Conservation (phyloP, 2,113 vertebrate species). For the Natator depressus region DNA sequence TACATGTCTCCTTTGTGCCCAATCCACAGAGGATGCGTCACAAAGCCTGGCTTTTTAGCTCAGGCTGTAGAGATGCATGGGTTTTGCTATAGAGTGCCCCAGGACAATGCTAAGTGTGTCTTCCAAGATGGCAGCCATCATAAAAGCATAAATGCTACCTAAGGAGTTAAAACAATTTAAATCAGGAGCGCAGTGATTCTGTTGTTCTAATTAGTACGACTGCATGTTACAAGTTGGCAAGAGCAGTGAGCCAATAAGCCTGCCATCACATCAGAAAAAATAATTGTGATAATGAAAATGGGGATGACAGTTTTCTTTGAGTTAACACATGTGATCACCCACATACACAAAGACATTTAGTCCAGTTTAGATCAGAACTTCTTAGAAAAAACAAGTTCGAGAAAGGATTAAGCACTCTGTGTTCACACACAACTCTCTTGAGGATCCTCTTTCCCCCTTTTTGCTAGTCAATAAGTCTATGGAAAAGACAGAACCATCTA, state of each 20-base stretch:
- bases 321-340: not conserved
- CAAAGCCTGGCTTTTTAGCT: not conserved
- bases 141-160: not conserved
- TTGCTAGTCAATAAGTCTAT: not conserved
- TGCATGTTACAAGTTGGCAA: constrained; percentile 3
- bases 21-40: not conserved
- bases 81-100: accelerated
- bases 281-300: constrained; percentile 21
- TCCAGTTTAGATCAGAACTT: not conserved
- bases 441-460: not conserved
- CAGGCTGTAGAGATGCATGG: not conserved
- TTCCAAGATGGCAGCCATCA: not conserved
- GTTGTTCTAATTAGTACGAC: constrained; percentile 45
- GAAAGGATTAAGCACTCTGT: not conserved
- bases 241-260: not conserved
- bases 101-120: not conserved
- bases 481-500: not conserved
- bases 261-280: constrained; percentile 45
- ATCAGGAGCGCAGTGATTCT: constrained; percentile 23
- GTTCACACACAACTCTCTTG: not conserved
- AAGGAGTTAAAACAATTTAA: not conserved
- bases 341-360: not conserved
- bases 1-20: not conserved
- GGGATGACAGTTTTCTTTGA: not conserved
- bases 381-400: not conserved